These are phyloP conservation scores for Porphyrio hochstetteri DNA, from an alignment of 2,113 vertebrate species.

Conservation along the genomic window DNA sequence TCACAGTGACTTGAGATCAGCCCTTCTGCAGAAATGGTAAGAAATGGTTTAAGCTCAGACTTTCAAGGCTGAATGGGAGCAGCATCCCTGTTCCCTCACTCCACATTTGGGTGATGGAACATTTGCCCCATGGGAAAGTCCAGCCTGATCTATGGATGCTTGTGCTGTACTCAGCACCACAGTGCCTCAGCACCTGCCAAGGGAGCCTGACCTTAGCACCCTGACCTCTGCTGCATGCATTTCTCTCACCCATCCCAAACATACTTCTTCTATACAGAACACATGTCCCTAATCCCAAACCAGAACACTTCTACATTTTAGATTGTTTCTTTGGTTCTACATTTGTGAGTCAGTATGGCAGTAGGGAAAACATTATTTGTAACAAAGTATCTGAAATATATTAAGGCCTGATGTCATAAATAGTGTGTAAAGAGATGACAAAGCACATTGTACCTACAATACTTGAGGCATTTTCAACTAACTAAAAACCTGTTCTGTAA, in stretches of 20 bases:
- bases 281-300: not conserved
- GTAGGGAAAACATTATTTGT: not conserved
- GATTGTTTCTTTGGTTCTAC: not conserved
- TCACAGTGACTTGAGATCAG: not conserved
- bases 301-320: not conserved
- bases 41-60: not conserved
- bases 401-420: not conserved
- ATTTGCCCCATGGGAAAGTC: not conserved
- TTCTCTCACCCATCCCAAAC: not conserved
- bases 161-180: rapidly evolving
- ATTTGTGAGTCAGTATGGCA: not conserved
- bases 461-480: not conserved
- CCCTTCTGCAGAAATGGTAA: not conserved
- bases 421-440: not conserved
- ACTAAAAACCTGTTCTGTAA: not conserved
- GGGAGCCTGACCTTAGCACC: not conserved
- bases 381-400: not conserved
- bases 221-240: not conserved
- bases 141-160: not conserved
- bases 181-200: not conserved
- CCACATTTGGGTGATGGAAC: not conserved
- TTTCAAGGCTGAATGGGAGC: not conserved
- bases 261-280: not conserved
- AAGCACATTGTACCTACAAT: not conserved
- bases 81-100: not conserved